These are phyloP conservation scores for Carettochelys insculpta DNA, from an alignment of 2,113 vertebrate genomes.

Conservation along the genomic window DNA sequence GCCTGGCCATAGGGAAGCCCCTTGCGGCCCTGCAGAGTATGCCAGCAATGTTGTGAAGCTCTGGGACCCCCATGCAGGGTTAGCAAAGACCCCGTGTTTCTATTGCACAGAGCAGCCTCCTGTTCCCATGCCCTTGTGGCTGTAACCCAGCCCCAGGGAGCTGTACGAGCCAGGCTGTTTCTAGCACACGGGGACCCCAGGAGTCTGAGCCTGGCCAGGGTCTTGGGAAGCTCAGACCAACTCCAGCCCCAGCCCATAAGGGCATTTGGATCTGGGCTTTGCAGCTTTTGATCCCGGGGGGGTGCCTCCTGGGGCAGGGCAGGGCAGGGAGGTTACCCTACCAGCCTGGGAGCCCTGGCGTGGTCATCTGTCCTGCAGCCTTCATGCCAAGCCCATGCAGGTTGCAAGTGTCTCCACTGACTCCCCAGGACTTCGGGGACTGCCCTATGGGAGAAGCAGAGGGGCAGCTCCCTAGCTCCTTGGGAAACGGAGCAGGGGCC, in stretches of 20 bases:
- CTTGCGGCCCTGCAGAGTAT: not conserved
- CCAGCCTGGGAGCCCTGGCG: fast-evolving
- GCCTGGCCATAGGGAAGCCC: not conserved
- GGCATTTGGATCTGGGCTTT: not conserved
- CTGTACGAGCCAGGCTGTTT: not conserved
- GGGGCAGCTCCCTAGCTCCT: not conserved
- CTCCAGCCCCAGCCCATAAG: not conserved
- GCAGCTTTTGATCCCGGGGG: no score
- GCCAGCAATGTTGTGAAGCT: not conserved
- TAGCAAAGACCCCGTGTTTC: not conserved
- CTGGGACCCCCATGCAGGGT: not conserved
- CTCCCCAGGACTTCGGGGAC: not conserved
- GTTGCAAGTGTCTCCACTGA: not conserved
- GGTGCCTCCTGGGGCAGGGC: no score
- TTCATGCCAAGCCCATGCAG: not conserved
- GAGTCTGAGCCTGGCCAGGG: not conserved
- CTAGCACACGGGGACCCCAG: not conserved
- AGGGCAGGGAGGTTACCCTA: not conserved
- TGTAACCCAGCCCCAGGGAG: not conserved
- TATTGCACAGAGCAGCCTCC: not conserved
- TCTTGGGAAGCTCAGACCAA: not conserved
- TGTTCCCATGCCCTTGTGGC: not conserved
- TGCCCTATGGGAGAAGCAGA: not conserved
- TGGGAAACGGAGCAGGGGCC: not conserved
- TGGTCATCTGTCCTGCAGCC: no score